Conservation (phyloP, 2,113 vertebrate genomes). For the Anarhynchus alexandrinus region DNA sequence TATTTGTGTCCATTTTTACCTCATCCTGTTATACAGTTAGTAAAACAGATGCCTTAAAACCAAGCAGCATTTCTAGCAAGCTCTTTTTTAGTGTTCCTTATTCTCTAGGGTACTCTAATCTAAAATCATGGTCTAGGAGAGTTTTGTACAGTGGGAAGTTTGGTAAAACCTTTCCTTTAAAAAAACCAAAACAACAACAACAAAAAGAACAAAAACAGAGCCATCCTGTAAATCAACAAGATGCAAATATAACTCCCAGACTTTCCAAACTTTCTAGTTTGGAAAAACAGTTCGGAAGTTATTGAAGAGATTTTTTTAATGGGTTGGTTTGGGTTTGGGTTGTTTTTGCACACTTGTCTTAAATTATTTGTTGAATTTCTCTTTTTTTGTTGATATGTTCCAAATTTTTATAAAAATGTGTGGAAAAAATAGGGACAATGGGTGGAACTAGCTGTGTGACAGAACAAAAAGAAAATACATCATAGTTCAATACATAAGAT, state of each 20-base stretch:
- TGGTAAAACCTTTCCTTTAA: background rate
- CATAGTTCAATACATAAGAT: background rate
- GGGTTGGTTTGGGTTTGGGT: too few relatives aligned
- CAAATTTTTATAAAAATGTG: background rate
- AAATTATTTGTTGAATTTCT: background rate
- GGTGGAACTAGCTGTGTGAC: background rate
- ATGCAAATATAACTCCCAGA: background rate
- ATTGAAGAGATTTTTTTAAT: background rate
- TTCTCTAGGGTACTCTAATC: background rate
- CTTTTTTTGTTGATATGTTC: background rate
- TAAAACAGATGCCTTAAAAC: constrained; percentile 22
- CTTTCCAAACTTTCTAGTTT: background rate
- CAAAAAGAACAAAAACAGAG: background rate
- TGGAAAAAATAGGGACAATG: background rate
- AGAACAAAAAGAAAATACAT: background rate
- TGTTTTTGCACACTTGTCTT: background rate
- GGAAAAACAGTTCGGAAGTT: background rate
- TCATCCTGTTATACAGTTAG: constrained; percentile 17
- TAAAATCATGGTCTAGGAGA: background rate
- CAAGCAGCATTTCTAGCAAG: background rate
- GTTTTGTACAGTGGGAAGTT: background rate
- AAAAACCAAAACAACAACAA: background rate
- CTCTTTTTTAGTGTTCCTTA: background rate
- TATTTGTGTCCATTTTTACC: background rate
- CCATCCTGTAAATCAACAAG: background rate